Base-by-base conservation (phyloP, 1,140 invertebrate species). In the Drosophila dunni region DNA sequence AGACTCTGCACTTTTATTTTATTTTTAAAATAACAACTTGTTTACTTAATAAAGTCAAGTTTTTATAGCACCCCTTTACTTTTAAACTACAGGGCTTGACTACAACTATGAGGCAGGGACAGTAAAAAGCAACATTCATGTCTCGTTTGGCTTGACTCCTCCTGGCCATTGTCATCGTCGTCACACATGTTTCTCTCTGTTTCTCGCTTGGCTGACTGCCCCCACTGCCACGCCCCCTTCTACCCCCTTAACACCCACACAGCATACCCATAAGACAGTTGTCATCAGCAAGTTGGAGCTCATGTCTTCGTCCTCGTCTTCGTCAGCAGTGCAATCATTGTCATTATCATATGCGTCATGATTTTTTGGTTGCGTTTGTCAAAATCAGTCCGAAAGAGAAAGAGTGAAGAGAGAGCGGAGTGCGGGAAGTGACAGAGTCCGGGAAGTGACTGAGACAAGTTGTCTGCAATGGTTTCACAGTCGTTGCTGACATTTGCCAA, bases 341-440 rank as follows among this genome's bases (percentile, higher is more conserved):
- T 89, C 80, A 89, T 88, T 89, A 88, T 84, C 83, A 88, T 89
- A 83, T 89, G 80, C 78, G 77, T 80, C 84, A 89, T 78, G 74
- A 89, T 84, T 86, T 88, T 84, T 78, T 45, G 57, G 71, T 60
- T 73, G 34, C 62, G 68, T 88, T 69, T 78, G 54, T 46, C 74
- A 77, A 42, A 48, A 56, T 58, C 73, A 66, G 60, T 54, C 73
- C 54, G 34, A 4, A 6, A 13, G 11, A 42, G 40, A 7, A 10
- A 13, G 40, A 40, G 2, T 3, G 0, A 11, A n/a, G 10, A n/a
- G 38, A 42, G 9, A 51, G 1, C 9, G 24, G 10, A 33, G 48
- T 33, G 17, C 24, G 7, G 11, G 20, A 10, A 51, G 17, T 11
- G 42, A 15, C 6, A 17, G 3, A 24, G 8, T 17, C 45, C 10